These are phyloP conservation scores for Aporophyla lueneburgensis DNA, from an alignment of 2,888 invertebrate species.

Conservation along the genomic window DNA sequence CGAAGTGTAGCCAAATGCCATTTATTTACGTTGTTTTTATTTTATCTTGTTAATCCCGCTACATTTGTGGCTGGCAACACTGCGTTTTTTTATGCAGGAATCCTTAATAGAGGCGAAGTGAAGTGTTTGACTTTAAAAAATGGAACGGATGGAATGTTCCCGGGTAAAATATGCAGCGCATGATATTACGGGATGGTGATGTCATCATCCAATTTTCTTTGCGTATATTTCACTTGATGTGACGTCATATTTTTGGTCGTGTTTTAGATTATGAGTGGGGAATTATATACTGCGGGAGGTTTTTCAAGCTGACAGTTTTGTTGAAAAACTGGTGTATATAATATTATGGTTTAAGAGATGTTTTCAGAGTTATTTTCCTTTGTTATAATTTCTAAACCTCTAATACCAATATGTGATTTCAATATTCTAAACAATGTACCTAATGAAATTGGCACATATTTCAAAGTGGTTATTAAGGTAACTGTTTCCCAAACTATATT, in stretches of 20 bases:
- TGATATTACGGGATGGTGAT: constrained; percentile 50
- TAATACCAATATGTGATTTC: background rate
- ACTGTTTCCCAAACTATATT: constrained; percentile 54
- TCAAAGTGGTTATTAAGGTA: background rate
- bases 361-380: background rate
- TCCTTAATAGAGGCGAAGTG: constrained; percentile 55
- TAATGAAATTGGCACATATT: constrained; percentile 13
- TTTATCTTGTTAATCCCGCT: constrained; percentile 63
- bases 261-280: constrained; percentile 16
- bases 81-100: constrained; percentile 54
- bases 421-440: background rate
- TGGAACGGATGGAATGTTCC: constrained; percentile 37
- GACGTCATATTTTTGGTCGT: constrained; percentile 36
- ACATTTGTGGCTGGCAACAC: constrained; percentile 58
- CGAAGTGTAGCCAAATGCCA: constrained; percentile 79
- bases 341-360: background rate
- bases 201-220: constrained; percentile 57
- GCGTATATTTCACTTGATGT: constrained; percentile 38
- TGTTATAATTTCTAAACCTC: background rate
- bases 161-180: constrained; percentile 40
- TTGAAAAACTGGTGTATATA: background rate
- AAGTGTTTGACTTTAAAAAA: constrained; percentile 58
- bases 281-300: background rate
- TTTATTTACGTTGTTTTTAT: constrained; percentile 65
- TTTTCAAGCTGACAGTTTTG: background rate